These are phyloP conservation scores for Xylocampa areola DNA, from an alignment of 2,888 invertebrate species.

Conservation along the genomic window DNA sequence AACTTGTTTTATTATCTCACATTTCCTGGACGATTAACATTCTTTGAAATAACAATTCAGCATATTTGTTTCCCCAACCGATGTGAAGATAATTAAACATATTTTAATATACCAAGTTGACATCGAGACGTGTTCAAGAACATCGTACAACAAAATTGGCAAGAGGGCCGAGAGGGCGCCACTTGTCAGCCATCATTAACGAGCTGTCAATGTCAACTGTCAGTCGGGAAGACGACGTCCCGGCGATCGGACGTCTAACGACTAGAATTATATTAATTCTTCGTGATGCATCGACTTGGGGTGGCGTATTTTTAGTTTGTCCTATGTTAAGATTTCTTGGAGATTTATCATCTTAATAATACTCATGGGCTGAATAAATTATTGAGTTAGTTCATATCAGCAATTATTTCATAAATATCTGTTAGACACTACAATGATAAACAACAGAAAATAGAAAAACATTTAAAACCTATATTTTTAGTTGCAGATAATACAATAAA, in stretches of 20 bases:
- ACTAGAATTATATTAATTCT: conserved; percentile 62
- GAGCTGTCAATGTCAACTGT: conserved; percentile 74
- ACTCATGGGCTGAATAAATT: neutral
- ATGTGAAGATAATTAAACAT: conserved; percentile 58
- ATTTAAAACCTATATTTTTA: neutral
- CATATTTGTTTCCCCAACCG: conserved; percentile 24
- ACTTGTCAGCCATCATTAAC: conserved; percentile 72
- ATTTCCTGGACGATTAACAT: conserved; percentile 20
- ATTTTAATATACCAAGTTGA: conserved; percentile 57
- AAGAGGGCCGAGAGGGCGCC: conserved; percentile 66
- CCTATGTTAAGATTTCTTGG: conserved; percentile 33
- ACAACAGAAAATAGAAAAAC: too few species aligned
- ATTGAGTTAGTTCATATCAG: neutral
- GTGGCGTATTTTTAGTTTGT: conserved; percentile 39
- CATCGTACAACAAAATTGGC: conserved; percentile 56
- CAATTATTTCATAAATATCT: neutral
- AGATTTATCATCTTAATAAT: neutral
- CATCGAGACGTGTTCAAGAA: conserved; percentile 62
- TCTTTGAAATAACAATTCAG: conserved; percentile 21
- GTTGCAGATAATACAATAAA: conserved; percentile 13
- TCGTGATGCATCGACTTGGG: conserved; percentile 55
- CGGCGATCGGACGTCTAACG: conserved; percentile 62
- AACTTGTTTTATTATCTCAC: conserved; percentile 20
- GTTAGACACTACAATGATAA: neutral
- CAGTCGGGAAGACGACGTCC: conserved; percentile 52